Conservation (phyloP, 64 coral and sea anemone species). For the Dendronephthya gigantea region DNA sequence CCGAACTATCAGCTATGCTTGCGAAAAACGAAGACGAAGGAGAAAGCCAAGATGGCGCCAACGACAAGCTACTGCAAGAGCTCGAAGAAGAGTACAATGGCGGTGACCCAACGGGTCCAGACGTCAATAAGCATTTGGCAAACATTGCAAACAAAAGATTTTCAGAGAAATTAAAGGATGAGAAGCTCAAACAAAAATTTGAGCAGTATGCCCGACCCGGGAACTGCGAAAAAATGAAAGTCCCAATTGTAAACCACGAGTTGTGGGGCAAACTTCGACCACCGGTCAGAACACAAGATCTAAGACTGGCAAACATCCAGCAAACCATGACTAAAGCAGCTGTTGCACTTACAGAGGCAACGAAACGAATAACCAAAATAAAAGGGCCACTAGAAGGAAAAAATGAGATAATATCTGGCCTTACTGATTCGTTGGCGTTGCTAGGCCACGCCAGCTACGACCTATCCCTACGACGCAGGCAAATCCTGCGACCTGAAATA, state of each 20-base stretch:
- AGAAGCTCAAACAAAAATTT: no score
- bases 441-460: slow-evolving; percentile 24
- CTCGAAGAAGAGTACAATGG: slow-evolving; percentile 26
- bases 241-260: slow-evolving; percentile 24
- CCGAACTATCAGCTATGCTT: neutral
- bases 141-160: no score
- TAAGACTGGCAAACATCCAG: slow-evolving; percentile 35
- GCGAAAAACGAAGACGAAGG: neutral
- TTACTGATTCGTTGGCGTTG: slow-evolving; percentile 10
- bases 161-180: no score
- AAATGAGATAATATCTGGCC: neutral
- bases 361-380: slow-evolving; percentile 1
- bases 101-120: slow-evolving; percentile 16
- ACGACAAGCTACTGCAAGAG: slow-evolving; percentile 35
- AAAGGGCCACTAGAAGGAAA: neutral
- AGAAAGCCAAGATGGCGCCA: slow-evolving; percentile 8
- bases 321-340: no score
- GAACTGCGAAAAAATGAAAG: no score
- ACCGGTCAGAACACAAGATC: slow-evolving; percentile 22
- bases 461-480: neutral
- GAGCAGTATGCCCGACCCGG: no score
- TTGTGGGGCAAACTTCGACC: slow-evolving; percentile 49
- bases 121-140: no score
- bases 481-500: slow-evolving; percentile 21
- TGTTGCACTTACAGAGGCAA: no score